Base-by-base conservation (phyloP, 2,888 invertebrate genomes). In the Pandemis cinnamomeana region DNA sequence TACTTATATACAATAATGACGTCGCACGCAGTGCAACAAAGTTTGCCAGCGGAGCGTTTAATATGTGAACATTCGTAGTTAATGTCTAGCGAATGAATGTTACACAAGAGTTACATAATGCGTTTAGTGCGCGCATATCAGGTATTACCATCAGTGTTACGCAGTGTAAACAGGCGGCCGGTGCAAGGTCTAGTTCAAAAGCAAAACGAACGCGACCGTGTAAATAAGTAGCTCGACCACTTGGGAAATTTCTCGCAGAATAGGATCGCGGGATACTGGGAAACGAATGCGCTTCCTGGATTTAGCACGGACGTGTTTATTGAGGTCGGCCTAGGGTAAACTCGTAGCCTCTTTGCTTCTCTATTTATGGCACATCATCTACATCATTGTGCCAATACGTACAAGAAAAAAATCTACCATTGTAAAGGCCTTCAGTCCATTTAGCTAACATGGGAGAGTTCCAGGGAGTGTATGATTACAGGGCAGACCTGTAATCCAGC, bases 401-500 rank as follows among this genome's bases (percentile, higher is more conserved):
- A 62, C 42, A 8, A 42, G 42, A 62, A 62, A 41, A 42, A n/a
- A 4, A 42, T 15, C 20, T 20, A 55, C 20, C 27, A 36, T 4
- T 36, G 27, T 36, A 36, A 20, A 55, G 15, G 20, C 10, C 11
- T 58, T 58, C 10, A 20, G 82, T 81, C 81, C 82, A 76, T 61
- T 80, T 76, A 77, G 79, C 72, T 82, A 78, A 79, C 79, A 76
- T 77, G 78, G 77, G 78, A 79, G n/a, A 20, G 51, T 80, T 78
- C 75, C 71, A 74, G 76, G 76, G 75, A 61, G 67, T 82, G 81
- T 84, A 83, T 88, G 82, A 89, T 90, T 89, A 89, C 78, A 77
- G 83, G 82, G 82, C 81, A 83, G 82, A 80, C 80, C 85, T 87
- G 84, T 88, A 87, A 89, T 89, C 83, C 82, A 86, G 80, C 80